phyloP scores from a whole-genome alignment of 64 coral and sea anemone species.

The Montipora foliosa region DNA sequence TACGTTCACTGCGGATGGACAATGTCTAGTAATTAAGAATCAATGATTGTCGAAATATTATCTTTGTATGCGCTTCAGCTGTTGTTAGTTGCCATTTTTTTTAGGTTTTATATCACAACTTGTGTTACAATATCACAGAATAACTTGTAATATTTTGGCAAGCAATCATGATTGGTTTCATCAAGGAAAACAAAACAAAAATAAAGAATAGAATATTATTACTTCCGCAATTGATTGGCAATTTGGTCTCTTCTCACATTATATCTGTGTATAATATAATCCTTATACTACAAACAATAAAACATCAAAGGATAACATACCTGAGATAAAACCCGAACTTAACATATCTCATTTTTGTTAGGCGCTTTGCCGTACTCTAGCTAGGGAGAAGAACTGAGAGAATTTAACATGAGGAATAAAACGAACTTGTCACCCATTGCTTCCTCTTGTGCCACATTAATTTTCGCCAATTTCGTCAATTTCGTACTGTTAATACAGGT shows the following conservation, averaged over 20 bases:
- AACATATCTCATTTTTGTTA: conserved; percentile 23
- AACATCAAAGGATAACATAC: background rate
- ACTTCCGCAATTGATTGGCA: background rate
- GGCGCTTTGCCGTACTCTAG: conserved; percentile 12
- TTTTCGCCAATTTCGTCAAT: background rate
- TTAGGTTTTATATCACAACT: background rate
- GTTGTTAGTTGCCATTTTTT: background rate
- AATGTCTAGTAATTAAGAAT: background rate
- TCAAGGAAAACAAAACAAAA: conserved; percentile 27
- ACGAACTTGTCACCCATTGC: background rate
- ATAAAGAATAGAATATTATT: background rate
- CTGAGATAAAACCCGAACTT: background rate
- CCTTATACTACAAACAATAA: background rate
- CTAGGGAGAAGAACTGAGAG: background rate
- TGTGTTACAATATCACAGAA: background rate
- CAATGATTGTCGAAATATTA: background rate
- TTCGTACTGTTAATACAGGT: background rate
- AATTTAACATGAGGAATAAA: background rate
- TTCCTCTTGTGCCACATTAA: background rate
- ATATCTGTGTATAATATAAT: background rate
- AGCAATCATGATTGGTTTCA: background rate
- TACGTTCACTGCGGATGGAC: background rate
- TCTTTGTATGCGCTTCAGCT: background rate
- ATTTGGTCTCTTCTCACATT: background rate
- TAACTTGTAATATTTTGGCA: background rate